Conservation (phyloP, 2,888 invertebrate species). For the Tipula confusa region DNA sequence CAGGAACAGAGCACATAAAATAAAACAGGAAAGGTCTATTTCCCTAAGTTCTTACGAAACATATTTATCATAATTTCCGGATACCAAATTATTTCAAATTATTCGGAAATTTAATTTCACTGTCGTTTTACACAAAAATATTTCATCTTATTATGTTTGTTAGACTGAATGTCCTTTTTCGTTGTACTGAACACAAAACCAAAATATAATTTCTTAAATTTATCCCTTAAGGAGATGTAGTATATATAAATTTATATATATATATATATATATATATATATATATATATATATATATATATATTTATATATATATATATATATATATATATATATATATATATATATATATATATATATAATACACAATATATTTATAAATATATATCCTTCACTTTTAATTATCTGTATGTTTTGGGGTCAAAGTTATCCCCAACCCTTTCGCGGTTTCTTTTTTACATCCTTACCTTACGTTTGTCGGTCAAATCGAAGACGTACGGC, state of each 20-base stretch:
- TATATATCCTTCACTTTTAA: too few relatives aligned
- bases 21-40: not conserved
- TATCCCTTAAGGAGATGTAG: not conserved
- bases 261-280: too few relatives aligned
- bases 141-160: not conserved
- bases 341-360: too few relatives aligned
- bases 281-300: too few relatives aligned
- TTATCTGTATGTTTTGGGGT: too few relatives aligned
- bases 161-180: not conserved
- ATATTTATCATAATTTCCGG: conserved; percentile 3
- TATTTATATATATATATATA: too few relatives aligned
- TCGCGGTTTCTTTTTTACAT: too few relatives aligned
- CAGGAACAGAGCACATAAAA: not conserved
- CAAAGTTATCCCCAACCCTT: too few relatives aligned
- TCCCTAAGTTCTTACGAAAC: not conserved
- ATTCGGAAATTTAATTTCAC: not conserved
- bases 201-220: not conserved
- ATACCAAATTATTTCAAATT: not conserved
- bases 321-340: too few relatives aligned
- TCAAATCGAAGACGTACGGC: too few relatives aligned
- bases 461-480: too few relatives aligned
- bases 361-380: too few relatives aligned
- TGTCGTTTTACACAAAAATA: not conserved
- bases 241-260: not conserved
- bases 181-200: not conserved